Evolutionary conservation across 2,888 invertebrate genomes (phyloP).

Genomic region (Ectemnius cavifrons): DNA sequence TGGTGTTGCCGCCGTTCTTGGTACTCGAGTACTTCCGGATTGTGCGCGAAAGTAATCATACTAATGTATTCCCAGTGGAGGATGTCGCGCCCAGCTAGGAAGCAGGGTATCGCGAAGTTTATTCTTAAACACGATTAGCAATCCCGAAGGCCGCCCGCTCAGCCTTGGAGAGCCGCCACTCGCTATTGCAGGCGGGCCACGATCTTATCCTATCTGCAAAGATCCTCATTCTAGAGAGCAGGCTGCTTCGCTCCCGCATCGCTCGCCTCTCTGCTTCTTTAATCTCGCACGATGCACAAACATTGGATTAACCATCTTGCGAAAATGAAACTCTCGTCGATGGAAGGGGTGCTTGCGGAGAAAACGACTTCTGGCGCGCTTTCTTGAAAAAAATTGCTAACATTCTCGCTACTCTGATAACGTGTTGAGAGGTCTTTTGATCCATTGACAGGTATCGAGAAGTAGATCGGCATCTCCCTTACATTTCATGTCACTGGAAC

Average conservation of each 20-base stretch:
- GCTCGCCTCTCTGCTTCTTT: constrained; percentile 34
- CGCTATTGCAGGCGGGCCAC: background rate
- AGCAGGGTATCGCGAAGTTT: constrained; percentile 52
- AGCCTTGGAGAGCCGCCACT: background rate
- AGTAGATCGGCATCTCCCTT: background rate
- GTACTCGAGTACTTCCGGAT: constrained; percentile 23
- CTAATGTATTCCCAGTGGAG: constrained; percentile 60
- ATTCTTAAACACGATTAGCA: constrained; percentile 64
- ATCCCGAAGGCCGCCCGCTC: constrained; percentile 42
- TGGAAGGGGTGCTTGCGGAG: background rate
- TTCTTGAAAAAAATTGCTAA: background rate
- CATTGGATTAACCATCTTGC: constrained; percentile 52
- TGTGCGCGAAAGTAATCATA: constrained; percentile 63
- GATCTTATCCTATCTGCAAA: background rate
- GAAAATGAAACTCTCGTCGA: constrained; percentile 25
- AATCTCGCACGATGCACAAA: constrained; percentile 49
- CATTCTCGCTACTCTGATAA: background rate
- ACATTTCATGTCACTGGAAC: no score
- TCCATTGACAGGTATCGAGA: background rate
- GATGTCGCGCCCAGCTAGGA: constrained; percentile 37
- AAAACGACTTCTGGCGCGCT: no score
- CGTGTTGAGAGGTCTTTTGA: background rate
- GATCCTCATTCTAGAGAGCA: background rate
- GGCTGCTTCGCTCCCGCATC: background rate
- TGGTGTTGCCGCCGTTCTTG: constrained; percentile 54